Conservation (phyloP, 2,113 vertebrate genomes). For the Dasyurus viverrinus region DNA sequence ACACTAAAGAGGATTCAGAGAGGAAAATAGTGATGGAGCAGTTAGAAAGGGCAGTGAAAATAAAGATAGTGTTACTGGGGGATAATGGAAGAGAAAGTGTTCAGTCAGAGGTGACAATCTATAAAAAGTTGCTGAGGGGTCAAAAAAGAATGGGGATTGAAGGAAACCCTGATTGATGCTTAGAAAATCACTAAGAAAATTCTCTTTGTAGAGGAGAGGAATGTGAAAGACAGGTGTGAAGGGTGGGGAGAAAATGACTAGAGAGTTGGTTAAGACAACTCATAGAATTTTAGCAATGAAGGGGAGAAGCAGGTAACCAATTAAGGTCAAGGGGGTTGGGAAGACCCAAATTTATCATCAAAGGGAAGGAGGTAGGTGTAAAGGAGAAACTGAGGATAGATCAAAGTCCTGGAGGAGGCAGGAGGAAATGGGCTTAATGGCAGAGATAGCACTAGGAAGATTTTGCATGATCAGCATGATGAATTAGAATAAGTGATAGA, state of each 20-base stretch:
- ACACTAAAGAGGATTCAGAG: neutral
- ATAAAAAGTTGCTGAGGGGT: neutral
- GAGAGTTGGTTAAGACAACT: neutral
- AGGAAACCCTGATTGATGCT: neutral
- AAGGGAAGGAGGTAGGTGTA: neutral
- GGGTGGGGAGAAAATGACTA: neutral
- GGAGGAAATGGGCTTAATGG: neutral
- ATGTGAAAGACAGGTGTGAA: neutral
- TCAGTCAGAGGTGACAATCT: neutral
- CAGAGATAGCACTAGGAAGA: neutral
- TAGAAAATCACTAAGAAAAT: neutral
- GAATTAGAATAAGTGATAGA: neutral
- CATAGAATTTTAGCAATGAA: neutral
- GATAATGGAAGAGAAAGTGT: neutral
- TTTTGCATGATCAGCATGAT: neutral
- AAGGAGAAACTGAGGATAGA: neutral
- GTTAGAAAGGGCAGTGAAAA: neutral
- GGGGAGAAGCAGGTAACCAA: neutral
- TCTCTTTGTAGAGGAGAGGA: neutral
- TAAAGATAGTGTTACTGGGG: neutral
- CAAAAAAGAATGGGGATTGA: neutral
- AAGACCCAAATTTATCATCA: neutral
- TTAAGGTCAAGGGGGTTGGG: neutral
- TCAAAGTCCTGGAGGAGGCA: neutral
- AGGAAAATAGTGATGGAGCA: neutral